Conservation (phyloP, 2,888 invertebrate genomes). For the Shargacucullia verbasci region DNA sequence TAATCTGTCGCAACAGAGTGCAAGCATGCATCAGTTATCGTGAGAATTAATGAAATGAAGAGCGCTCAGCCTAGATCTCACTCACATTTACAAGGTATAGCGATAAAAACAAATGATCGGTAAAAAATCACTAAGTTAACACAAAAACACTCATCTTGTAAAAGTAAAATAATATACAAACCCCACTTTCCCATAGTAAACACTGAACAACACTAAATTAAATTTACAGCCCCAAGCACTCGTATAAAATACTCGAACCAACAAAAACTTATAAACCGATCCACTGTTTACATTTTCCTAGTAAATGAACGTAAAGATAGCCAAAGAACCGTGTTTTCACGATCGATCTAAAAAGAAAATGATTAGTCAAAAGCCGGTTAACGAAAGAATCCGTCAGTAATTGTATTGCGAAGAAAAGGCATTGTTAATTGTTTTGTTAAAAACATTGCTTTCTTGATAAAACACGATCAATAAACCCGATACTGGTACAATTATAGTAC, state of each 20-base stretch:
- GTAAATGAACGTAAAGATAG: conserved; percentile 9
- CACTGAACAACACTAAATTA: neutral
- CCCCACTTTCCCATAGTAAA: conserved; percentile 10
- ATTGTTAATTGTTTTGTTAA: conserved; percentile 35
- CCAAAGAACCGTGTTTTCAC: conserved; percentile 14
- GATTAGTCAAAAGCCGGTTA: conserved; percentile 7
- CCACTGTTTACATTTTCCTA: conserved; percentile 9
- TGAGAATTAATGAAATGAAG: too few relatives aligned
- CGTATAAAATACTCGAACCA: neutral
- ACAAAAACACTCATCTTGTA: neutral
- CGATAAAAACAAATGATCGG: too few relatives aligned
- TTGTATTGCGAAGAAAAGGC: conserved; percentile 18
- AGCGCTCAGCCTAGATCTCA: too few relatives aligned
- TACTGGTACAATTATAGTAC: neutral
- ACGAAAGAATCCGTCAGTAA: conserved; percentile 12
- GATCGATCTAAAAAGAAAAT: conserved; percentile 16
- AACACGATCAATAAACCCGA: conserved; percentile 5
- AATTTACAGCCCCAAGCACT: conserved; percentile 12
- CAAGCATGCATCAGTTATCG: too few relatives aligned
- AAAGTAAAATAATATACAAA: conserved; percentile 14
- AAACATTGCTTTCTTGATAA: conserved; percentile 11
- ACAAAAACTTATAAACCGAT: neutral
- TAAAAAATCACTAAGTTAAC: neutral
- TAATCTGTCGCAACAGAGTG: too few relatives aligned
- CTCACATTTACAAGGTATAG: too few relatives aligned